Percentiles rank a stretch among this genome's conserved stretches.
These are phyloP conservation scores for Pluvianellus socialis DNA, from an alignment of 2,113 vertebrate genomes.

Conservation along the genomic window DNA sequence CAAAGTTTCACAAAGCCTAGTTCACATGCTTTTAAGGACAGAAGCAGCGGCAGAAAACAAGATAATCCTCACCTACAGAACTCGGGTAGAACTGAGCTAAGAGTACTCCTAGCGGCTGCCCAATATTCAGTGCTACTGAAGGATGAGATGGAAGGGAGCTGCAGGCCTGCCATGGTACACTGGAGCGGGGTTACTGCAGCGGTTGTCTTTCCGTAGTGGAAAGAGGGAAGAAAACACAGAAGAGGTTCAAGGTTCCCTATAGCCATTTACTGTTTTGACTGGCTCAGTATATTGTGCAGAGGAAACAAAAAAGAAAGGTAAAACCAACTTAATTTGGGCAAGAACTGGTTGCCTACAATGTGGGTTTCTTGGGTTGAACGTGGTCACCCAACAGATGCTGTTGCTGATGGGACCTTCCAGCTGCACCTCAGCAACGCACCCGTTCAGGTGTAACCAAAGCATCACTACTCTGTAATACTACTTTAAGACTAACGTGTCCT, in stretches of 20 bases:
- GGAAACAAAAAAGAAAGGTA: neutral
- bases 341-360: neutral
- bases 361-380: neutral
- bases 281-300: neutral
- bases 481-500: neutral
- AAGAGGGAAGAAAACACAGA: neutral
- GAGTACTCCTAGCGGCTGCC: neutral
- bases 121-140: accelerated
- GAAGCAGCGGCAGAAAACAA: neutral
- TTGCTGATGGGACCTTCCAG: neutral
- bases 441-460: neutral
- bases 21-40: neutral
- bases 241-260: neutral
- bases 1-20: neutral
- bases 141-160: neutral
- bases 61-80: neutral
- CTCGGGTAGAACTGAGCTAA: neutral
- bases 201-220: neutral
- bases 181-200: neutral
- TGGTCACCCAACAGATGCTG: neutral
- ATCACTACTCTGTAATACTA: accelerated
- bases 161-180: accelerated
- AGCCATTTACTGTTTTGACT: neutral
- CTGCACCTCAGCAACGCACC: accelerated
- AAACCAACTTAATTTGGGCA: neutral